These are phyloP conservation scores for Xiphias gladius DNA, from an alignment of 2,113 vertebrate genomes.

Conservation along the genomic window DNA sequence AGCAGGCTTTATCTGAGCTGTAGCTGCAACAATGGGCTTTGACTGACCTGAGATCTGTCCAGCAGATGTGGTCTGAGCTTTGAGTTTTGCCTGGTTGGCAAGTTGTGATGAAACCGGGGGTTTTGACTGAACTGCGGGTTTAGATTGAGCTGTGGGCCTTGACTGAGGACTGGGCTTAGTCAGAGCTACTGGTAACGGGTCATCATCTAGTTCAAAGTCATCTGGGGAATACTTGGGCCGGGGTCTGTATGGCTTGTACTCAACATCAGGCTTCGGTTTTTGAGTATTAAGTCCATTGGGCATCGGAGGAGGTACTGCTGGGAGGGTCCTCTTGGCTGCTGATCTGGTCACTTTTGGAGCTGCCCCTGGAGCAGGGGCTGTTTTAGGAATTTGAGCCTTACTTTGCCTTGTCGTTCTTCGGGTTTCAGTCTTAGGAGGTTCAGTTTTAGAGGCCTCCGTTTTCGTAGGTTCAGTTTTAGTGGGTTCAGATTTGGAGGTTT, in stretches of 20 bases:
- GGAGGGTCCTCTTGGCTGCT: slow-evolving; percentile 74
- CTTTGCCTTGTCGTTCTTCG: slow-evolving; percentile 68
- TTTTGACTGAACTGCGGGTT: slow-evolving; percentile 33
- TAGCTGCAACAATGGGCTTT: slow-evolving; percentile 29
- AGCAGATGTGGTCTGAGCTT: slow-evolving; percentile 36
- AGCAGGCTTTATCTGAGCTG: slow-evolving; percentile 44
- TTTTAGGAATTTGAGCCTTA: slow-evolving; percentile 59
- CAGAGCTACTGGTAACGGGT: slow-evolving; percentile 66
- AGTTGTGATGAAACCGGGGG: slow-evolving; percentile 37
- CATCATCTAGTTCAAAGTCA: slow-evolving; percentile 86
- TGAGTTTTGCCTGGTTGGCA: slow-evolving; percentile 49
- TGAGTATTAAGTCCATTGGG: slow-evolving; percentile 82
- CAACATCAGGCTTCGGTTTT: slow-evolving; percentile 75
- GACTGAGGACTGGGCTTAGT: slow-evolving; percentile 33
- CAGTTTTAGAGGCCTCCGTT: slow-evolving; percentile 47
- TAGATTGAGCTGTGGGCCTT: slow-evolving; percentile 24
- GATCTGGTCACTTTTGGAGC: slow-evolving; percentile 68
- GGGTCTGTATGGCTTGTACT: slow-evolving; percentile 85
- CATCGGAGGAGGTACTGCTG: slow-evolving; percentile 83
- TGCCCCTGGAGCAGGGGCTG: slow-evolving; percentile 42
- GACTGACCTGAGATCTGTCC: slow-evolving; percentile 66
- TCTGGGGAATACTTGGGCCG: slow-evolving; percentile 85
- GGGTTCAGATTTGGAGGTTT: slow-evolving; percentile 21
- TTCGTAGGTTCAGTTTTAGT: slow-evolving; percentile 38
- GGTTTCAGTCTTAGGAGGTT: slow-evolving; percentile 36